Base-by-base conservation (phyloP, 53 echinoderm and acorn worm genomes). In the Luidia sarsii region DNA sequence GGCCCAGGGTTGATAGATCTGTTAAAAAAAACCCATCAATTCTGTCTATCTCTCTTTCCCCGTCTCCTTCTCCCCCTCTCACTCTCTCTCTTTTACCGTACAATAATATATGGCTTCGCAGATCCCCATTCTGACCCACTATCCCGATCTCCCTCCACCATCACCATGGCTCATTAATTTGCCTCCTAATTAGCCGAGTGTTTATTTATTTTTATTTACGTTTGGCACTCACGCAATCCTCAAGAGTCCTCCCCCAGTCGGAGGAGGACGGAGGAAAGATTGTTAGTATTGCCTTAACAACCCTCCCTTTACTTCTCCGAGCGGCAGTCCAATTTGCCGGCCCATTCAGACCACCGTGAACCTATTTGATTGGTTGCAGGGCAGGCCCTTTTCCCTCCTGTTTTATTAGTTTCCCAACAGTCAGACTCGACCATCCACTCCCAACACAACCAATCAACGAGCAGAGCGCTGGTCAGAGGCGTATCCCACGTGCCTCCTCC, bases 171-270 rank as follows among this genome's bases (percentile, higher is more conserved):
- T 70, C 70, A 70, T 70, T 50, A 70, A 70, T 70, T 70, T 70
- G 71, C 32, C 22, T 54, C 34, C 71, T 71, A 71, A 71, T 71
- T 71, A 71, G 71, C 71, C 71, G 48, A 71, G 71, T 71, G 71
- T 71, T 71, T 71, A 71, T 71, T 71, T 71, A 54, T 71, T 71
- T 71, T 53, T 71, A 36, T 52, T 71, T 71, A 54, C 54, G 71
- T 71, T 71, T 52, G n/a, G 71, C 71, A 71, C 71, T 4, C 71
- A 71, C 71, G 71, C 71, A 48, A 71, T 71, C 48, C 22, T 10
- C 25, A n/a, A n/a, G n/a, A n/a, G n/a, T n/a, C n/a, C n/a, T n/a
- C n/a, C n/a, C n/a, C n/a, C n/a, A n/a, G n/a, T n/a, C n/a, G n/a
- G n/a, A n/a, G n/a, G n/a, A n/a, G n/a, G n/a, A n/a, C n/a, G n/a